Evolutionary conservation across 2,113 vertebrate genomes (phyloP).

Genomic region (Glareola pratincola): DNA sequence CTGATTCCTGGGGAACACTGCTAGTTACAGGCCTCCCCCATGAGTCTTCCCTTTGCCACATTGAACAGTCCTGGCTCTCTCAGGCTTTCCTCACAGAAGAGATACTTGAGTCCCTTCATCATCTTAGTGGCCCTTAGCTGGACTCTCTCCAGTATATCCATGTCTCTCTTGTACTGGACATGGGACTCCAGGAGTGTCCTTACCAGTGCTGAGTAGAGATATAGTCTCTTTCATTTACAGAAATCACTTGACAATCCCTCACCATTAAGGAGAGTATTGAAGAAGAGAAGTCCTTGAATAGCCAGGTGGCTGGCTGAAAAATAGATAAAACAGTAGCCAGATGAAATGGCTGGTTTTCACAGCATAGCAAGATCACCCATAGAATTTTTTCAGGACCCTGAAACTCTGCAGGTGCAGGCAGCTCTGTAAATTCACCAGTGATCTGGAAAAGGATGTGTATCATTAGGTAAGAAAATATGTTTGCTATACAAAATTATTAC

Average conservation of each 20-base stretch:
- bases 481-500: not conserved
- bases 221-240: not conserved
- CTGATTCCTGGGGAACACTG: not conserved
- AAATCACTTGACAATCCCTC: not conserved
- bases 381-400: not conserved
- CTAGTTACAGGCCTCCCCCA: not conserved
- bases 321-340: not conserved
- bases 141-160: not conserved
- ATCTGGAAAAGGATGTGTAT: not conserved
- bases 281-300: not conserved
- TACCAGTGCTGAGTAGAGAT: not conserved
- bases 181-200: rapidly evolving
- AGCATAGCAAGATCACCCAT: not conserved
- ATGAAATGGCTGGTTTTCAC: not conserved
- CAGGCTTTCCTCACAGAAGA: not conserved
- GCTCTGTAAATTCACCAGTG: not conserved
- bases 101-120: not conserved
- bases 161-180: not conserved
- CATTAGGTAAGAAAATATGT: not conserved
- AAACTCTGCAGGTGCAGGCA: not conserved
- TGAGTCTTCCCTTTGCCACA: not conserved
- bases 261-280: not conserved
- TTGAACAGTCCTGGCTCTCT: not conserved
- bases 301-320: not conserved
- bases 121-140: not conserved